phyloP scores from a whole-genome alignment of 2,113 vertebrate genomes.

The Hyaena hyaena region DNA sequence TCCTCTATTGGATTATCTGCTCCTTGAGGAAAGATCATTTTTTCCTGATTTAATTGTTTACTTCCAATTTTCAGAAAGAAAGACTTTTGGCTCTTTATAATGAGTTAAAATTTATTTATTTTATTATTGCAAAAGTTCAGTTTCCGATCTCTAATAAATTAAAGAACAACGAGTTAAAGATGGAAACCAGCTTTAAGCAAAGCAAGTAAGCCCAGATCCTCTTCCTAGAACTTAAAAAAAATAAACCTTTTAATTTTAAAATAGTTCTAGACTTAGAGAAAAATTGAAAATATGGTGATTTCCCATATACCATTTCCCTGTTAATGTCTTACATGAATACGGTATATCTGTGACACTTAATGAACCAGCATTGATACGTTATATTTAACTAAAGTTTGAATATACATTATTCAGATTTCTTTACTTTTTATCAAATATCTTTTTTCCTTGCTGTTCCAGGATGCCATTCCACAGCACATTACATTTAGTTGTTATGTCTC shows the following conservation, averaged over 20 bases:
- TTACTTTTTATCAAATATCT: not conserved
- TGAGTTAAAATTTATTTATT: not conserved
- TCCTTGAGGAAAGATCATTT: not conserved
- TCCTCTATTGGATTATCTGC: not conserved
- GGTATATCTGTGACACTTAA: not conserved
- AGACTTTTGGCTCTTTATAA: not conserved
- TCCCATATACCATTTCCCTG: not conserved
- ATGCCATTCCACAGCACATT: not conserved
- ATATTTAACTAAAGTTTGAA: not conserved
- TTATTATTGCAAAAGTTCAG: conserved; percentile 32
- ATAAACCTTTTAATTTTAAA: not conserved
- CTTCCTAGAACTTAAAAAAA: not conserved
- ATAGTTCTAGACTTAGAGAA: not conserved
- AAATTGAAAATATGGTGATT: not conserved
- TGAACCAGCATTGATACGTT: not conserved
- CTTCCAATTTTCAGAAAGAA: not conserved
- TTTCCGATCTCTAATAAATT: not conserved
- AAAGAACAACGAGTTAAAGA: not conserved
- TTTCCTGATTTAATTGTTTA: not conserved
- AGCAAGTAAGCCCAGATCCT: not conserved
- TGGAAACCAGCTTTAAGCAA: not conserved
- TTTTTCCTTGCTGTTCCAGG: not conserved
- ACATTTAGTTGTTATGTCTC: not conserved
- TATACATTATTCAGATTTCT: not conserved
- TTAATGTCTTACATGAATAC: not conserved